phyloP scores from a whole-genome alignment of 2,797 vertebrate species.

The Falco naumanni region DNA sequence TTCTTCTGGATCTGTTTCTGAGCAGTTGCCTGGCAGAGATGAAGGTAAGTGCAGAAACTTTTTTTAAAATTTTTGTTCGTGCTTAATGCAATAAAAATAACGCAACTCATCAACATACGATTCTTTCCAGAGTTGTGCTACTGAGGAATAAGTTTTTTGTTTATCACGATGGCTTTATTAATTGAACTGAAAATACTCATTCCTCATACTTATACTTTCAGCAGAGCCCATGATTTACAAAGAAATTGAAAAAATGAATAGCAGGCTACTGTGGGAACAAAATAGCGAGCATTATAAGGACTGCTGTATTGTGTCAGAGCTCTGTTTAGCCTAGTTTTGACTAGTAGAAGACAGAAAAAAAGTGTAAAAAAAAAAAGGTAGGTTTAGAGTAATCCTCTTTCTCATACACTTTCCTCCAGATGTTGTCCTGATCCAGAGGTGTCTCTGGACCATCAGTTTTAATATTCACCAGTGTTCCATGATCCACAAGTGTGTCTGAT shows the following conservation, averaged over 20 bases:
- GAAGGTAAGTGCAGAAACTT: slow-evolving; percentile 82
- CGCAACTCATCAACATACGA: neutral
- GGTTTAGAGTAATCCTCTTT: neutral
- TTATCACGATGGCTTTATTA: neutral
- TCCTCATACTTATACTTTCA: neutral
- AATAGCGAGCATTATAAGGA: neutral
- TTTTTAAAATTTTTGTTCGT: neutral
- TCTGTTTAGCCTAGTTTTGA: neutral
- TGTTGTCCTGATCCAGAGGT: neutral
- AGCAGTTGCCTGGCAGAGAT: slow-evolving; percentile 87
- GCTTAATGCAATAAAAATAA: neutral
- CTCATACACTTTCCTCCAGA: neutral
- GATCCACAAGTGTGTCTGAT: neutral
- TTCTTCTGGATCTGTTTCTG: slow-evolving; percentile 92
- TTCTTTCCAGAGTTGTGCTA: neutral
- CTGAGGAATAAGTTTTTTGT: neutral
- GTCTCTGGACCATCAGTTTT: neutral
- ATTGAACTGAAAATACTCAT: neutral
- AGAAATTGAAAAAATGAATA: neutral
- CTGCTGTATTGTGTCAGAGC: neutral
- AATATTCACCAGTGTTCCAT: neutral
- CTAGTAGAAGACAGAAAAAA: neutral
- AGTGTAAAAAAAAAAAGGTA: neutral
- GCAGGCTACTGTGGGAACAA: neutral
- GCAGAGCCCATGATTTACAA: neutral